phyloP scores from a whole-genome alignment of 2,797 vertebrate species.

The Distichodus sexfasciatus region DNA sequence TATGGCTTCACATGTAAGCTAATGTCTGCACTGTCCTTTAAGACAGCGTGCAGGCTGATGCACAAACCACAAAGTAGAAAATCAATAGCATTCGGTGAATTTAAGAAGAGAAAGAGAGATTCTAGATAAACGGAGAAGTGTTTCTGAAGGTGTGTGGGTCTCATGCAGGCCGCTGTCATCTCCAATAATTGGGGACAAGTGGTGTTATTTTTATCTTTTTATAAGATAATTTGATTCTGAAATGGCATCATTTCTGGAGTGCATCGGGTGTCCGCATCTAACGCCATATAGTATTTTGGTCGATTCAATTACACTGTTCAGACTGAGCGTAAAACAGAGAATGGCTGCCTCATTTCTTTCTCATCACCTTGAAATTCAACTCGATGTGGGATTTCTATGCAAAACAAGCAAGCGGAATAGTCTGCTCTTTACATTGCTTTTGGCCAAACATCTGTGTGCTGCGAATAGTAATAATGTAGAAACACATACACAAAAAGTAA shows the following conservation, averaged over 20 bases:
- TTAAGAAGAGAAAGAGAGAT: conserved; percentile 2
- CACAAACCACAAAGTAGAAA: too few relatives aligned
- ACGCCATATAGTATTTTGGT: too few relatives aligned
- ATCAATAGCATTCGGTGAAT: too few relatives aligned
- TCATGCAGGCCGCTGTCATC: conserved; percentile 26
- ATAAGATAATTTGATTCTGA: conserved; percentile 38
- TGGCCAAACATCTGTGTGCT: conserved; percentile 38
- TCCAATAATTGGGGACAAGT: conserved; percentile 43
- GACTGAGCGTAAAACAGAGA: conserved; percentile 31
- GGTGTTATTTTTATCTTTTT: conserved; percentile 38
- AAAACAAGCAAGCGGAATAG: conserved; percentile 33
- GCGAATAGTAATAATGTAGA: conserved; percentile 36
- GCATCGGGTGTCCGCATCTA: background rate
- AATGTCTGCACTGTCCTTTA: too few relatives aligned
- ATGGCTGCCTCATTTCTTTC: conserved; percentile 21
- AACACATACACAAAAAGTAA: conserved; percentile 41
- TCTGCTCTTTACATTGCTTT: conserved; percentile 18
- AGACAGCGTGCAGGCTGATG: too few relatives aligned
- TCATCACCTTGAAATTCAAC: conserved; percentile 48
- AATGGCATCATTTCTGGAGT: conserved; percentile 26
- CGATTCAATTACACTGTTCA: too few relatives aligned
- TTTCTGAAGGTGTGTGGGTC: conserved; percentile 29
- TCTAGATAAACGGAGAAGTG: conserved; percentile 19
- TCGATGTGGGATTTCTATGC: conserved; percentile 48
- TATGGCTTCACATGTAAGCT: too few relatives aligned